Evolutionary conservation across 1,140 invertebrate genomes (phyloP).

Genomic region (Bicyclus anynana): DNA sequence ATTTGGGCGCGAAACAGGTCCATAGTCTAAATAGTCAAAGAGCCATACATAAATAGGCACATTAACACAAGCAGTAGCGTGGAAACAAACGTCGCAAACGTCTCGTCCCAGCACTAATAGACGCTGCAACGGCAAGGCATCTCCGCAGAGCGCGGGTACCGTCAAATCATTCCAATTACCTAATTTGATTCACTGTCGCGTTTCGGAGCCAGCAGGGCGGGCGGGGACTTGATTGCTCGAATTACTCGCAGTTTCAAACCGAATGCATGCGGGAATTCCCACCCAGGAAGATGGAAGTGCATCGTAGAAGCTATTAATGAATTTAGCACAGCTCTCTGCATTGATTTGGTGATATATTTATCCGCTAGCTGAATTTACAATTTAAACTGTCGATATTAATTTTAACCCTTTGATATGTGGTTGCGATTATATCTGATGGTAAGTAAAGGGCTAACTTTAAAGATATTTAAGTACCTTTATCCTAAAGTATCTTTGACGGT

Average conservation of each 20-base stretch:
- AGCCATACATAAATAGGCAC: neutral
- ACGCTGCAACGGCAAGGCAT: neutral
- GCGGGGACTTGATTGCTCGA: conserved; percentile 2
- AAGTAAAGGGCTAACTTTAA: too few species aligned
- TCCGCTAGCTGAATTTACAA: too few species aligned
- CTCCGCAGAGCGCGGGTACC: neutral
- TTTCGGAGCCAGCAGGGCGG: neutral
- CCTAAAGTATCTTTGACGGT: too few species aligned
- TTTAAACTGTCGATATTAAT: too few species aligned
- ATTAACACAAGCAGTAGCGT: neutral
- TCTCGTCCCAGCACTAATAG: neutral
- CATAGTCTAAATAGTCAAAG: too few species aligned
- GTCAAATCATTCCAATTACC: conserved; percentile 8
- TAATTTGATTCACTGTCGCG: conserved; percentile 3
- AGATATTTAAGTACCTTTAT: too few species aligned
- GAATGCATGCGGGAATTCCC: conserved; percentile 5
- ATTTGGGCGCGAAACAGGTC: too few species aligned
- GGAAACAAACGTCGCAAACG: neutral
- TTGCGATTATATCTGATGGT: too few species aligned
- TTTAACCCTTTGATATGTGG: too few species aligned
- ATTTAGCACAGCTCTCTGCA: conserved; percentile 40
- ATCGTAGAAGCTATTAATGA: neutral
- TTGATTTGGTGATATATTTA: conserved; percentile 30
- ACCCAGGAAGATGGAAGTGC: neutral
- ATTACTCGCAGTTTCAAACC: conserved; percentile 1